Conservation (phyloP, 2,888 invertebrate genomes). For the Epistrophe grossulariae region DNA sequence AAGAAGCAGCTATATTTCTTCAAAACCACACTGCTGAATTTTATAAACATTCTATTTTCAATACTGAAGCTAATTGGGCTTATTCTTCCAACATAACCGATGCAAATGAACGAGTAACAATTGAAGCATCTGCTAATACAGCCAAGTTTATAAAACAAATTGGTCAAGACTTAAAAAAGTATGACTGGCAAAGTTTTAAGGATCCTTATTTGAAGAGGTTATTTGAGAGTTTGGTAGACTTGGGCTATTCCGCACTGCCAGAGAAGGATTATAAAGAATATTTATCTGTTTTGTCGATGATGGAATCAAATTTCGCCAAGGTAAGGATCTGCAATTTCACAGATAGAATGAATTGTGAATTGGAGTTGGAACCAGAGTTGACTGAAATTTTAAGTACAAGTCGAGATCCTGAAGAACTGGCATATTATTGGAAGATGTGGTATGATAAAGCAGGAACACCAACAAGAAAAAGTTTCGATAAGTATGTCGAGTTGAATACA, state of each 20-base stretch:
- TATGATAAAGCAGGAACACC: conserved; percentile 89
- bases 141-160: conserved; percentile 83
- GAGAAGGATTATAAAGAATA: conserved; percentile 87
- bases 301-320: conserved; percentile 91
- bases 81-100: conserved; percentile 91
- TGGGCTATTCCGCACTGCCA: conserved; percentile 90
- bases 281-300: conserved; percentile 87
- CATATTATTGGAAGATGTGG: conserved; percentile 92
- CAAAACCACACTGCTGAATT: conserved; percentile 86
- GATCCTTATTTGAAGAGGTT: conserved; percentile 89
- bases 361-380: conserved; percentile 90
- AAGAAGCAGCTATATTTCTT: conserved; percentile 87
- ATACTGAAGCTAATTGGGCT: conserved; percentile 88
- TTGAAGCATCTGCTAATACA: conserved; percentile 80
- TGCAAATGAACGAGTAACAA: conserved; percentile 86
- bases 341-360: conserved; percentile 87
- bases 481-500: conserved; percentile 88
- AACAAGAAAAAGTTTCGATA: conserved; percentile 86
- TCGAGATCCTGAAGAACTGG: conserved; percentile 90
- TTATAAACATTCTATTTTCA: conserved; percentile 86
- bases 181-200: conserved; percentile 89
- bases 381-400: conserved; percentile 89
- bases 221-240: conserved; percentile 89
- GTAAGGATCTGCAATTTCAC: conserved; percentile 91
- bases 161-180: conserved; percentile 83